A percentile compares a stretch with the other conserved stretches of the same genome.
These are phyloP conservation scores for Noturus placidus DNA, from an alignment of 2,113 vertebrate species.

Conservation along the genomic window DNA sequence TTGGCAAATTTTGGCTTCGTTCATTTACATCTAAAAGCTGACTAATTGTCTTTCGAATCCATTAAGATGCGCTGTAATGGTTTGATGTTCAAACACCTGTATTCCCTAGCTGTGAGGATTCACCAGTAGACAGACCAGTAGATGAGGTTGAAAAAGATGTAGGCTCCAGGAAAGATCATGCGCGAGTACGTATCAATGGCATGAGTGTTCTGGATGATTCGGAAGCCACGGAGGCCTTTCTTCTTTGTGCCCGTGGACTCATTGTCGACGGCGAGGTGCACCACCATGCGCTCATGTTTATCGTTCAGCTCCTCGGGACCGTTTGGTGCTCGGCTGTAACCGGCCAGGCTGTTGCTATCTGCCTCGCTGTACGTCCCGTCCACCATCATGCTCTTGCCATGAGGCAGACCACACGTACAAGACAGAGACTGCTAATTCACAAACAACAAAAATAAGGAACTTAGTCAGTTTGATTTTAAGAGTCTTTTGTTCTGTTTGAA, in stretches of 20 bases:
- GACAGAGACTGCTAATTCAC: constrained; percentile 66
- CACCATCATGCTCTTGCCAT: constrained; percentile 84
- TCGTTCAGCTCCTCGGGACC: constrained; percentile 77
- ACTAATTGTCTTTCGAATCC: not conserved
- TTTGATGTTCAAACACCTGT: not conserved
- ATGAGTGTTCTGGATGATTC: constrained; percentile 88
- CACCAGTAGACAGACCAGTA: constrained; percentile 96
- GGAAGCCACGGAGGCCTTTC: constrained; percentile 78
- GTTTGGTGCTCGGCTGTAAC: constrained; percentile 79
- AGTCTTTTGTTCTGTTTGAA: not conserved
- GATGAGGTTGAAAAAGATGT: constrained; percentile 94
- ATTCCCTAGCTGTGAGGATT: constrained; percentile 33
- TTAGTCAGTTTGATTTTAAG: not conserved
- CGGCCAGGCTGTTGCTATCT: constrained; percentile 86
- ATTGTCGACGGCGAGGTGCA: constrained; percentile 81
- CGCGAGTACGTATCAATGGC: constrained; percentile 92
- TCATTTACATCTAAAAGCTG: not conserved
- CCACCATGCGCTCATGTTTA: constrained; percentile 84
- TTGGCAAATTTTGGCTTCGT: not conserved
- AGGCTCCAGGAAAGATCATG: constrained; percentile 90
- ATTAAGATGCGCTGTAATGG: not conserved
- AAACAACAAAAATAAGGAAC: not conserved
- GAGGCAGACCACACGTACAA: constrained; percentile 82
- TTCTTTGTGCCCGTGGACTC: constrained; percentile 78
- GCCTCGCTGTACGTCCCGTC: constrained; percentile 85